These are phyloP conservation scores for Oenanthe melanoleuca DNA, from an alignment of 2,113 vertebrate species.

Conservation along the genomic window DNA sequence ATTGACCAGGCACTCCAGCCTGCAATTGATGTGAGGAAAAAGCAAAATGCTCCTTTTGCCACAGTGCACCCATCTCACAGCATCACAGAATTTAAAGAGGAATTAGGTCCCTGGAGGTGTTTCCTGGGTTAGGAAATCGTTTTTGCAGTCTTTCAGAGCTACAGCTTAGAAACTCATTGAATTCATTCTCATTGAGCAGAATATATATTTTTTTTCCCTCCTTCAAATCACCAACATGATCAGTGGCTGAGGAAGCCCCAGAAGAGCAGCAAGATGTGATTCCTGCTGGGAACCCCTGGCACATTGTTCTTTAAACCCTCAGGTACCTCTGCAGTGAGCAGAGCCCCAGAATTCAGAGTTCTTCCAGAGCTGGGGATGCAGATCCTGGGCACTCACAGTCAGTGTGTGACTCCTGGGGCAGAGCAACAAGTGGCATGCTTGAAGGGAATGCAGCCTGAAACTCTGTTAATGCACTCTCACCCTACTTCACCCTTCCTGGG, in stretches of 20 bases:
- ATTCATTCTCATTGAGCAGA: neutral
- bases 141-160: neutral
- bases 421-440: neutral
- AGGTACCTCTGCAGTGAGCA: neutral
- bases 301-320: neutral
- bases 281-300: neutral
- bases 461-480: neutral
- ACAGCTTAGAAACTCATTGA: neutral
- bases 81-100: neutral
- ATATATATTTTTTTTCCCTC: neutral
- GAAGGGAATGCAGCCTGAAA: neutral
- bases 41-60: neutral
- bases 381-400: fast-evolving
- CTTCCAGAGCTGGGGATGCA: neutral
- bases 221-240: neutral
- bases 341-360: neutral
- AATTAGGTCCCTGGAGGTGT: neutral
- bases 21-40: neutral
- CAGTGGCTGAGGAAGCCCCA: neutral
- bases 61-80: neutral
- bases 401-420: neutral
- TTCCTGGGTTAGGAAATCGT: neutral
- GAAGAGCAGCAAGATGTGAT: neutral
- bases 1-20: neutral
- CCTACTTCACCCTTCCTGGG: neutral